A percentile compares a stretch with the other conserved stretches of the same genome.
phyloP scores from a whole-genome alignment of 2,113 vertebrate genomes.

The Pelecanoides urinatrix region DNA sequence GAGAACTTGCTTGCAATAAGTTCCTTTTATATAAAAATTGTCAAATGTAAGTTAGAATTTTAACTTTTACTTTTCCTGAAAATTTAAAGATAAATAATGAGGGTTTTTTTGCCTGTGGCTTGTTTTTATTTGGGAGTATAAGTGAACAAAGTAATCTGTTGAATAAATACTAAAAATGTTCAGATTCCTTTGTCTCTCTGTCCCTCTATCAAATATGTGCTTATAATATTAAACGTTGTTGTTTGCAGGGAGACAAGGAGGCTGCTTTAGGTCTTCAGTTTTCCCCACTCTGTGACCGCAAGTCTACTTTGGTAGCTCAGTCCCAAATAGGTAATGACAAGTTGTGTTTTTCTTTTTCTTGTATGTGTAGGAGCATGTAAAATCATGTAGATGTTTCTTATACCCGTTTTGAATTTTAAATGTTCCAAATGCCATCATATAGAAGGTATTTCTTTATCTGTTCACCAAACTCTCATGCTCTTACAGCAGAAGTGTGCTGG shows the following conservation, averaged over 20 bases:
- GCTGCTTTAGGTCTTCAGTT: slow-evolving; percentile 91
- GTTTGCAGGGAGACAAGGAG: slow-evolving; percentile 93
- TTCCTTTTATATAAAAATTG: background rate
- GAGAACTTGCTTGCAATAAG: background rate
- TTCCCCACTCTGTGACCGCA: slow-evolving; percentile 95
- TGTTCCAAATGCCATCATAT: background rate
- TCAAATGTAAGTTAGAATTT: background rate
- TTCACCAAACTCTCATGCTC: background rate
- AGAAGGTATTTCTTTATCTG: background rate
- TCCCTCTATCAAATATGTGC: background rate
- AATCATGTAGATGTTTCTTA: background rate
- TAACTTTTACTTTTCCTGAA: background rate
- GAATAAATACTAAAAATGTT: background rate
- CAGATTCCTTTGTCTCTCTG: background rate
- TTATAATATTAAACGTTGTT: slow-evolving; percentile 18
- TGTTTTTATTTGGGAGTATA: background rate
- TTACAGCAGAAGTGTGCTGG: background rate
- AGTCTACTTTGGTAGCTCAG: slow-evolving; percentile 95
- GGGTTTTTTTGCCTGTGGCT: background rate
- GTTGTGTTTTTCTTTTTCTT: background rate
- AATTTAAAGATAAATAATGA: background rate
- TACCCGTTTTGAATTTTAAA: background rate
- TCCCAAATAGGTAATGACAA: slow-evolving; percentile 92
- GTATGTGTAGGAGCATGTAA: background rate
- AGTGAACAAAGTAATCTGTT: background rate